phyloP scores from a whole-genome alignment of 2,888 invertebrate species.

The Dicycla oo region DNA sequence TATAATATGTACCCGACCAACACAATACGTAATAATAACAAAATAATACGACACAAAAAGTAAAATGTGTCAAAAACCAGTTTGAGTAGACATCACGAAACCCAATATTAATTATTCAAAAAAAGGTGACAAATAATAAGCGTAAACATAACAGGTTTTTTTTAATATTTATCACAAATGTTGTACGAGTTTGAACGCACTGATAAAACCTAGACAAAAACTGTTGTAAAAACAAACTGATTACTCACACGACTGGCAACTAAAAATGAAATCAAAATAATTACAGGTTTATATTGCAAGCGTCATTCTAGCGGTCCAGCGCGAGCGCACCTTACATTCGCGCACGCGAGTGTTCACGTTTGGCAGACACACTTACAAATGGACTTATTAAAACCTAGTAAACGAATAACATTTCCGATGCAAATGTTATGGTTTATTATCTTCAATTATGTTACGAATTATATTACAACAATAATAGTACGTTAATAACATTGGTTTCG shows the following conservation, averaged over 20 bases:
- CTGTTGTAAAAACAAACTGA: not conserved
- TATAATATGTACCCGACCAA: no score
- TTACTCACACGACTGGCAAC: constrained; percentile 1
- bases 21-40: constrained; percentile 23
- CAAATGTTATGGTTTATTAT: not conserved
- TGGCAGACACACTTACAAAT: constrained; percentile 51
- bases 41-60: constrained; percentile 33
- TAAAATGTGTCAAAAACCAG: constrained; percentile 34
- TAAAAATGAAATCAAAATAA: not conserved
- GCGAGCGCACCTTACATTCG: constrained; percentile 24
- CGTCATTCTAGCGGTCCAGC: constrained; percentile 39
- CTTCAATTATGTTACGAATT: not conserved
- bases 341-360: constrained; percentile 58
- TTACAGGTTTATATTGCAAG: not conserved
- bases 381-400: constrained; percentile 45
- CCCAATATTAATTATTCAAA: constrained; percentile 49
- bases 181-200: not conserved
- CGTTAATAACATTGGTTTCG: no score
- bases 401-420: constrained; percentile 10
- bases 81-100: constrained; percentile 32
- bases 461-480: not conserved
- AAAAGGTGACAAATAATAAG: constrained; percentile 39
- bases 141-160: constrained; percentile 34
- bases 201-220: constrained; percentile 11
- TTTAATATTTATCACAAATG: constrained; percentile 16